A percentile compares a stretch with the other conserved stretches of the same genome.
Conservation (phyloP, 2,888 invertebrate genomes). For the Stenodema calcarata region DNA sequence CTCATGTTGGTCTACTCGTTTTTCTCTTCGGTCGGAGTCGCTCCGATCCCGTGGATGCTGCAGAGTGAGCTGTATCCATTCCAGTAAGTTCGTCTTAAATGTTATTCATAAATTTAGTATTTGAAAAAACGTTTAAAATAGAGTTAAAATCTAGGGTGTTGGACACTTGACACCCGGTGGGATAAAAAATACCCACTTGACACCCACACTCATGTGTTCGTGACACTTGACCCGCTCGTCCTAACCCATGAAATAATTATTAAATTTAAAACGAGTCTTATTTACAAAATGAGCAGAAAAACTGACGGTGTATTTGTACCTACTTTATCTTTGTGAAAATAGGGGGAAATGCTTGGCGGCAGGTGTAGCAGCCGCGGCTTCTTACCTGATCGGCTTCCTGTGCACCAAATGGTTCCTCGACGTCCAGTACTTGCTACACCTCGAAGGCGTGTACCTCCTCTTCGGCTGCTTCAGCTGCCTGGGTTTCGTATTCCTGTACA, state of each 20-base stretch:
- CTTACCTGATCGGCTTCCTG: slow-evolving; percentile 65
- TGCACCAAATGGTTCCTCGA: slow-evolving; percentile 66
- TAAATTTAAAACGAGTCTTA: no score
- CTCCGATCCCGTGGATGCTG: slow-evolving; percentile 66
- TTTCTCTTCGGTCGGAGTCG: slow-evolving; percentile 62
- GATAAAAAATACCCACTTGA: no score
- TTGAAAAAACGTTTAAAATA: no score
- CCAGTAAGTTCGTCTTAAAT: slow-evolving; percentile 64
- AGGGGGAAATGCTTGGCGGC: slow-evolving; percentile 67
- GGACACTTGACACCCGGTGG: no score
- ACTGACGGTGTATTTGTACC: no score
- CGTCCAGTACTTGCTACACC: slow-evolving; percentile 62
- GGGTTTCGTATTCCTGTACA: slow-evolving; percentile 65
- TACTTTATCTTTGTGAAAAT: slow-evolving; percentile 1
- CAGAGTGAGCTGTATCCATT: slow-evolving; percentile 68
- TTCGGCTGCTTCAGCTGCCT: slow-evolving; percentile 64
- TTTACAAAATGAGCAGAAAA: no score
- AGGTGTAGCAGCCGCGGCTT: slow-evolving; percentile 66
- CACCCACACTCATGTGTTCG: no score
- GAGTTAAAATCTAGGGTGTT: no score
- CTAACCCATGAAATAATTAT: no score
- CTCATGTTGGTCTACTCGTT: slow-evolving; percentile 63
- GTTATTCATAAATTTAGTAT: no score
- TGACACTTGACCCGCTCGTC: no score
- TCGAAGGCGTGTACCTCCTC: slow-evolving; percentile 65